Conservation (phyloP, 1,140 invertebrate species). For the Macrotrachela quadricornifera region DNA sequence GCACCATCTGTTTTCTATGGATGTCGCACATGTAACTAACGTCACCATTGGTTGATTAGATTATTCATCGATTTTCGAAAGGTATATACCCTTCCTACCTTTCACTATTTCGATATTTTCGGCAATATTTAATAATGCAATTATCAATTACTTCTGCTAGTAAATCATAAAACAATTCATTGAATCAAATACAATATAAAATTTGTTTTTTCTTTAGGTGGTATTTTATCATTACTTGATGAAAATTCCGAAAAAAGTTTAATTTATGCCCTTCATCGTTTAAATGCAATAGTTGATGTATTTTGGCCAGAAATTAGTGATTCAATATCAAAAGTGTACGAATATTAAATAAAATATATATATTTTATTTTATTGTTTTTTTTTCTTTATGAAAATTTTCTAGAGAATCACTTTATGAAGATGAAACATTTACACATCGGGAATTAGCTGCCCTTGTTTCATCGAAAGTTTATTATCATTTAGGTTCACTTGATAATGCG, state of each 20-base stretch:
- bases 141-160: no score
- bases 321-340: conserved; percentile 75
- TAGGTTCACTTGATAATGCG: conserved; percentile 84
- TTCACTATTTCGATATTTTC: no score
- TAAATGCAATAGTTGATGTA: conserved; percentile 79
- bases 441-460: conserved; percentile 82
- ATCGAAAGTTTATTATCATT: conserved; percentile 92
- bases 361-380: no score
- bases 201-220: conserved; percentile 42
- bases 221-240: conserved; percentile 80
- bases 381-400: conserved; percentile 11
- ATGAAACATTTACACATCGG: conserved; percentile 58
- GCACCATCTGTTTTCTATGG: no score
- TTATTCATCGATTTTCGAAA: no score
- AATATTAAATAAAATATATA: conserved; percentile 8
- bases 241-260: conserved; percentile 34
- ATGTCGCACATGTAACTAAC: no score
- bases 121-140: no score
- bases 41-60: no score
- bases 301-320: conserved; percentile 98
- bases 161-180: no score
- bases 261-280: conserved; percentile 58
- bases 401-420: conserved; percentile 80
- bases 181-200: no score
- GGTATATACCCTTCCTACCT: no score